phyloP scores from a whole-genome alignment of 2,888 invertebrate species.

The Sinopyrophorus schimmeli region DNA sequence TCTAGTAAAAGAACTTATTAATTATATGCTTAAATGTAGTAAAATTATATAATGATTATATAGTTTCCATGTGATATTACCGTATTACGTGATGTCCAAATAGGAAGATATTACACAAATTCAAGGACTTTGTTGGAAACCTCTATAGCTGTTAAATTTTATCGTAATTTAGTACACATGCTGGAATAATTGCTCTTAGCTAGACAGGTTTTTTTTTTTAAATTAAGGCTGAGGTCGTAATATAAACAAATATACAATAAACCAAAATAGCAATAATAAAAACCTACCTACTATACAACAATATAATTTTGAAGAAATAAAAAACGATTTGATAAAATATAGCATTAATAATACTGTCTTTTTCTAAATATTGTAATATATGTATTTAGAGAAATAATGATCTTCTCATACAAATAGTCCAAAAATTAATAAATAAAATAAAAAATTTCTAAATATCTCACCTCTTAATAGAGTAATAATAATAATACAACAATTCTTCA shows the following conservation, averaged over 20 bases:
- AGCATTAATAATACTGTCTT: too few species aligned
- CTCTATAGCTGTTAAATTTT: conserved; percentile 22
- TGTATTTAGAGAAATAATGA: too few species aligned
- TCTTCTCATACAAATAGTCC: too few species aligned
- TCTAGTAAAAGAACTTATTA: conserved; percentile 22
- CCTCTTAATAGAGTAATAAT: too few species aligned
- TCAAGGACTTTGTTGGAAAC: conserved; percentile 28
- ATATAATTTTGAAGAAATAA: too few species aligned
- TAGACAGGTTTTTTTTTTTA: conserved; percentile 17
- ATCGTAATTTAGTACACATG: conserved; percentile 24
- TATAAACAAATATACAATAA: conserved; percentile 3
- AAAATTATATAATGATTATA: conserved; percentile 31
- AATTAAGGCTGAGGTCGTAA: conserved; percentile 26
- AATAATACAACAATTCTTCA: too few species aligned
- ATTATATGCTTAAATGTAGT: conserved; percentile 24
- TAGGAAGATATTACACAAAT: conserved; percentile 29
- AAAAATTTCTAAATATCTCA: too few species aligned
- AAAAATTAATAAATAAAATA: too few species aligned
- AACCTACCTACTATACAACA: too few species aligned
- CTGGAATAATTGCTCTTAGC: conserved; percentile 19
- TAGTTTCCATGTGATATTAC: conserved; percentile 27
- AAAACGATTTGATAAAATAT: too few species aligned
- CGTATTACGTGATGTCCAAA: conserved; percentile 30
- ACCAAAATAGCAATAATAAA: too few species aligned
- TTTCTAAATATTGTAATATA: too few species aligned